Conservation (phyloP, 2,113 vertebrate species). For the Cyphomyrus discorhynchus region DNA sequence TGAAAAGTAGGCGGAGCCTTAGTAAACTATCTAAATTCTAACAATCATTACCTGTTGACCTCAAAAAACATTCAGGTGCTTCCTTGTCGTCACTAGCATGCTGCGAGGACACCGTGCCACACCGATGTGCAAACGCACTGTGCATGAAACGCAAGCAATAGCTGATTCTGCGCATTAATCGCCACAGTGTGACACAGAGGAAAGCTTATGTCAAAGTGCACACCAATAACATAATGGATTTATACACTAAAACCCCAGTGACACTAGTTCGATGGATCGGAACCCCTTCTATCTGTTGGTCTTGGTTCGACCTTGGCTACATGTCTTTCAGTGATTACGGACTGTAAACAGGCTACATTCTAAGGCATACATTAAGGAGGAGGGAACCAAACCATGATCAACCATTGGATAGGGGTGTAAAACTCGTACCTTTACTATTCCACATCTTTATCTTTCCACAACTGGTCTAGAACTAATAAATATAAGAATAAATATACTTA, state of each 20-base stretch:
- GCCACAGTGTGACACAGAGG: neutral
- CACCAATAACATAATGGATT: neutral
- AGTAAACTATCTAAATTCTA: slow-evolving; percentile 17
- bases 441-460: slow-evolving; percentile 51
- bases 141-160: neutral
- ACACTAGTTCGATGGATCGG: neutral
- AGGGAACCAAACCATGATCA: slow-evolving; percentile 42
- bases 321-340: slow-evolving; percentile 35
- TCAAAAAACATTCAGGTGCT: neutral
- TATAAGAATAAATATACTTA: slow-evolving; percentile 30
- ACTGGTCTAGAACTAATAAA: slow-evolving; percentile 48
- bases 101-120: neutral
- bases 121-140: slow-evolving; percentile 10
- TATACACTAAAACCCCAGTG: neutral
- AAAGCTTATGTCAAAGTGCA: slow-evolving; percentile 14
- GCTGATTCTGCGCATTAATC: neutral
- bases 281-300: neutral
- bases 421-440: slow-evolving; percentile 32
- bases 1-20: slow-evolving; percentile 18
- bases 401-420: slow-evolving; percentile 50
- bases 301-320: slow-evolving; percentile 19
- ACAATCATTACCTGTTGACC: neutral
- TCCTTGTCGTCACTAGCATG: slow-evolving; percentile 1
- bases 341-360: slow-evolving; percentile 67
- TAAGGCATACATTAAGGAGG: slow-evolving; percentile 53